Conservation (phyloP, 2,888 invertebrate species). For the Aphidius colemani region DNA sequence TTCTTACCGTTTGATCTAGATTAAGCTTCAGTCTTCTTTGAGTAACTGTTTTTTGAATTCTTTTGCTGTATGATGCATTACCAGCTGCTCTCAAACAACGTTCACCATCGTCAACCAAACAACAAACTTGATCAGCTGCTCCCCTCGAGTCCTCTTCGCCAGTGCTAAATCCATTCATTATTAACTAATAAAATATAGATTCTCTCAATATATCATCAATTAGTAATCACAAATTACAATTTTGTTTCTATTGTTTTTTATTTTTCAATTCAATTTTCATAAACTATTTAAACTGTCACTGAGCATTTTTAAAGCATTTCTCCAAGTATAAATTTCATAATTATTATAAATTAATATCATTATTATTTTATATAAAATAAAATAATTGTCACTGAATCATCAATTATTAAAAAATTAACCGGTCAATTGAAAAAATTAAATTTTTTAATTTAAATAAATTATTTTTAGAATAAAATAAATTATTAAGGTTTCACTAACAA, state of each 20-base stretch:
- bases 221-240: not conserved
- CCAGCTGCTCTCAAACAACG: conserved; percentile 87
- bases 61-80: conserved; percentile 95
- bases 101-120: conserved; percentile 86
- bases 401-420: no score
- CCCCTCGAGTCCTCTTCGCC: conserved; percentile 90
- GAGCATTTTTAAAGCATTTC: not conserved
- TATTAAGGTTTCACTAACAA: no score
- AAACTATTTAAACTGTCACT: not conserved
- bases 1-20: conserved; percentile 76
- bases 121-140: conserved; percentile 88
- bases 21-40: conserved; percentile 87
- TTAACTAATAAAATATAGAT: conserved; percentile 9
- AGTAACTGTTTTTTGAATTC: conserved; percentile 93
- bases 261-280: not conserved
- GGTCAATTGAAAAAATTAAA: no score
- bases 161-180: conserved; percentile 88
- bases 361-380: conserved; percentile 49
- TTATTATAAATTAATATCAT: conserved; percentile 57
- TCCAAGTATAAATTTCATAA: not conserved
- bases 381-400: no score
- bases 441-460: no score
- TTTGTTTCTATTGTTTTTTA: not conserved
- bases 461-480: no score
- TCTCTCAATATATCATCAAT: not conserved